Conservation (phyloP, 2,113 vertebrate genomes). For the Gallinago undulata region DNA sequence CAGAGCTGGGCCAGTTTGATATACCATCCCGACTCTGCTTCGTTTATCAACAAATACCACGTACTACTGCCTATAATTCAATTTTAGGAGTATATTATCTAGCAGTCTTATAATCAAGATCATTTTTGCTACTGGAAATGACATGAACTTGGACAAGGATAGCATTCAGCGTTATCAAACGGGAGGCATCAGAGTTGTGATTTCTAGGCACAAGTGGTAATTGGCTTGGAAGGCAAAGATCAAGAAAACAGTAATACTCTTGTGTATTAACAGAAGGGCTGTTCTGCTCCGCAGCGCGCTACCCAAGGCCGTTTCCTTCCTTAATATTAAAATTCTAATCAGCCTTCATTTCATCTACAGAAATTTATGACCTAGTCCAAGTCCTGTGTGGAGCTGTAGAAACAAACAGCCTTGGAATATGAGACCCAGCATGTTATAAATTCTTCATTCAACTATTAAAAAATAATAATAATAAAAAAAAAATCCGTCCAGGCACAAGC, state of each 20-base stretch:
- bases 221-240: slow-evolving; percentile 52
- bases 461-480: background rate
- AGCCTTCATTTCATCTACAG: slow-evolving; percentile 32
- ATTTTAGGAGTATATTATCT: background rate
- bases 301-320: slow-evolving; percentile 59
- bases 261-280: slow-evolving; percentile 45
- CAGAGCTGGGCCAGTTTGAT: background rate
- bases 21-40: background rate
- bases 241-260: slow-evolving; percentile 43
- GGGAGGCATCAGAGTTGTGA: background rate
- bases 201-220: slow-evolving; percentile 33
- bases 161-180: background rate
- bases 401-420: slow-evolving; percentile 6
- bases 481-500: background rate
- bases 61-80: background rate
- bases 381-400: background rate
- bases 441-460: background rate
- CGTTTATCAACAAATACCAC: background rate
- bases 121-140: background rate
- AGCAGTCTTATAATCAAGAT: background rate
- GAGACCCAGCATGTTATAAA: background rate
- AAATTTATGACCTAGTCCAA: background rate
- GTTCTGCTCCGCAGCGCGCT: slow-evolving; percentile 5
- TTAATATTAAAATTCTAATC: slow-evolving; percentile 47
- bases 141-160: background rate